phyloP scores from a whole-genome alignment of 2,888 invertebrate genomes.

The Drosophila cognata region DNA sequence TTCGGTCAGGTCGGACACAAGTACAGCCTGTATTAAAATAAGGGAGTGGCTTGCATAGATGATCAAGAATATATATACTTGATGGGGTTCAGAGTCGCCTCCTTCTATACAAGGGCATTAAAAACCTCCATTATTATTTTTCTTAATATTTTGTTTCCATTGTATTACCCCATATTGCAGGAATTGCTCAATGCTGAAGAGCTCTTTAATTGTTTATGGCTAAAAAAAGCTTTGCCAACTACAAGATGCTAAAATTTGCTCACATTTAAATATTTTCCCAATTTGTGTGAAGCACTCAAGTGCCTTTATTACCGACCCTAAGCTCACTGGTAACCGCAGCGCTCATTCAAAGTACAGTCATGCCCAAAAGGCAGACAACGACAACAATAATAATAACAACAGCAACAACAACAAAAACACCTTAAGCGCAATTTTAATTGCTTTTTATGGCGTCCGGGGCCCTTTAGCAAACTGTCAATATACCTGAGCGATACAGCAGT shows the following conservation, averaged over 20 bases:
- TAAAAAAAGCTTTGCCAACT: not conserved
- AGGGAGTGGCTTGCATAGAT: not conserved
- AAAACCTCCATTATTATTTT: not conserved
- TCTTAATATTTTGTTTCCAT: not conserved
- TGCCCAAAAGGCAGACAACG: constrained; percentile 28
- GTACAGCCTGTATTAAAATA: too few relatives aligned
- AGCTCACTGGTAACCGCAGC: constrained; percentile 25
- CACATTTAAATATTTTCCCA: constrained; percentile 17
- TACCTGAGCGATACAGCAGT: constrained; percentile 23
- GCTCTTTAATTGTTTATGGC: constrained; percentile 5
- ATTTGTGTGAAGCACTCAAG: constrained; percentile 25
- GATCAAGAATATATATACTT: not conserved
- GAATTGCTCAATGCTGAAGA: not conserved
- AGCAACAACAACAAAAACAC: constrained; percentile 13
- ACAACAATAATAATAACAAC: not conserved
- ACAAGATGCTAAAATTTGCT: constrained; percentile 1
- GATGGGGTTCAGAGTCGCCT: not conserved
- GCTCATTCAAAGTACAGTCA: constrained; percentile 40
- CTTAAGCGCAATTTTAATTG: constrained; percentile 51
- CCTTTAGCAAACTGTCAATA: constrained; percentile 46
- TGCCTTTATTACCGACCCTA: constrained; percentile 25
- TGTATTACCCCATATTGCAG: not conserved
- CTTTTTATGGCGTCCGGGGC: constrained; percentile 41
- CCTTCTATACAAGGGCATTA: not conserved
- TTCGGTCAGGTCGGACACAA: not conserved